These are phyloP conservation scores for Smittia aterrima DNA, from an alignment of 2,888 invertebrate genomes.

Conservation along the genomic window DNA sequence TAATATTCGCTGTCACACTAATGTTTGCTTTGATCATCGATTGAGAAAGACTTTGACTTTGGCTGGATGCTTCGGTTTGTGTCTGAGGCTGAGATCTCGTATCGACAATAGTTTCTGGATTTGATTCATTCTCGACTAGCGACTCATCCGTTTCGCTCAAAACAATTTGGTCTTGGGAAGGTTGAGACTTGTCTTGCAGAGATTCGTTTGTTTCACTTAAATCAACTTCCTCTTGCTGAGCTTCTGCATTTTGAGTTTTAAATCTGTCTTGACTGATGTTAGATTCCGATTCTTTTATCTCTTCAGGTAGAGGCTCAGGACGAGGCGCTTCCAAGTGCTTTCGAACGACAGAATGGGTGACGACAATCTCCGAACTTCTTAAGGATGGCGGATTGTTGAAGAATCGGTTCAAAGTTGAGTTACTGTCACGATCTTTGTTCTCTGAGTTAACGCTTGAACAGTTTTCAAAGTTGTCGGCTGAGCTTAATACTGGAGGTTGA, in stretches of 20 bases:
- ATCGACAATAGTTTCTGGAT: not conserved
- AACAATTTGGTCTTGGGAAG: not conserved
- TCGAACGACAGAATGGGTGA: conserved; percentile 14
- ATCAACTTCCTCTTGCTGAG: not conserved
- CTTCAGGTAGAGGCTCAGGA: not conserved
- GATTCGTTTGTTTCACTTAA: not conserved
- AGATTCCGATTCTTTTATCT: not conserved
- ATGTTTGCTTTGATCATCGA: not conserved
- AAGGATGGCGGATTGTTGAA: conserved; percentile 18
- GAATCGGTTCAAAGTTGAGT: not conserved
- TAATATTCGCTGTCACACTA: not conserved
- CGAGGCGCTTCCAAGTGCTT: not conserved
- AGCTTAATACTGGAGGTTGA: not conserved
- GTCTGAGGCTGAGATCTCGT: no score
- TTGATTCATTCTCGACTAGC: not conserved
- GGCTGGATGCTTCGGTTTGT: no score
- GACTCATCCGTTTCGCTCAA: not conserved
- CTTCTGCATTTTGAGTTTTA: not conserved
- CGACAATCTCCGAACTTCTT: not conserved
- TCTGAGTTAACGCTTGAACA: not conserved
- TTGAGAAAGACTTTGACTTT: not conserved
- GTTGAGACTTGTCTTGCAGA: no score
- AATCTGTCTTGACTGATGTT: not conserved
- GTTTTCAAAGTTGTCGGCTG: not conserved
- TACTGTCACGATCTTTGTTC: not conserved